phyloP scores from a whole-genome alignment of 2,113 vertebrate species.

The Catagonus wagneri region DNA sequence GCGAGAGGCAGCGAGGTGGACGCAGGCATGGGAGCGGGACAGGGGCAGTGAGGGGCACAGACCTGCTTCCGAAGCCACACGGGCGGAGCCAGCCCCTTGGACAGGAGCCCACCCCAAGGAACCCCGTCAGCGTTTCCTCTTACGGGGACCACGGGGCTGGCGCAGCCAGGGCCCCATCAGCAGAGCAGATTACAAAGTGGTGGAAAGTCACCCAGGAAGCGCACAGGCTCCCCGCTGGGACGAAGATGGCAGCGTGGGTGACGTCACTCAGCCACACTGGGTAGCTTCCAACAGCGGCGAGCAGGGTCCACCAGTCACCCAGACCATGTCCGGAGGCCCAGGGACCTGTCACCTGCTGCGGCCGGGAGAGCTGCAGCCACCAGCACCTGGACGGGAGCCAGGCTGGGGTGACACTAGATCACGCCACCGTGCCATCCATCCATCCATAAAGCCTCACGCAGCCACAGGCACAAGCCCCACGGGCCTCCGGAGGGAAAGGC shows the following conservation, averaged over 20 bases:
- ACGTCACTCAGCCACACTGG: neutral
- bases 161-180: too few species aligned
- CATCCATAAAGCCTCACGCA: neutral
- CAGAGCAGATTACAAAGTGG: rapidly evolving
- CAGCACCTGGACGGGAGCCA: neutral
- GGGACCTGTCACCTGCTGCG: neutral
- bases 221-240: too few species aligned
- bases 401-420: neutral
- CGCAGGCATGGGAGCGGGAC: neutral
- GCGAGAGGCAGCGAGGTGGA: neutral
- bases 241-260: neutral
- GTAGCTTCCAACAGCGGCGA: neutral
- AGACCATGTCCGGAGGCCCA: rapidly evolving
- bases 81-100: too few species aligned
- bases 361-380: neutral
- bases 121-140: rapidly evolving
- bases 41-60: neutral
- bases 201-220: neutral
- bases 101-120: neutral
- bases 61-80: neutral
- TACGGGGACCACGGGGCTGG: rapidly evolving
- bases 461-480: neutral
- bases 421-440: rapidly evolving
- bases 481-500: neutral
- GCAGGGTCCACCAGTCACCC: rapidly evolving